Conservation (phyloP, 2,888 invertebrate genomes). For the Bibio marci region DNA sequence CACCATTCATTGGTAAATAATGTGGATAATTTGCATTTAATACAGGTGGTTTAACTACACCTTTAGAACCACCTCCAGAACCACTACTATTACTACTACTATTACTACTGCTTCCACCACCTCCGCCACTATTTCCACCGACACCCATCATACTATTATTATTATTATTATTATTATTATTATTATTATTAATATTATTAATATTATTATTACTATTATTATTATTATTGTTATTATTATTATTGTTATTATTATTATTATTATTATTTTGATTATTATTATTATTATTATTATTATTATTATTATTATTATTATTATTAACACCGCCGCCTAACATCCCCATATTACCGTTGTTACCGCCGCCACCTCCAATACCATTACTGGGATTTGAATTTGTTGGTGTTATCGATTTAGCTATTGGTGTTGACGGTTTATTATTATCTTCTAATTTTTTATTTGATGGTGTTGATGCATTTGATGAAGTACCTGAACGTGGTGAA, state of each 20-base stretch:
- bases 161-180: too few relatives aligned
- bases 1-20: constrained; percentile 33
- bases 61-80: constrained; percentile 11
- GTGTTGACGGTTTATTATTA: constrained; percentile 74
- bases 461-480: constrained; percentile 80
- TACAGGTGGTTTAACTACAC: constrained; percentile 13
- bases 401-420: constrained; percentile 78
- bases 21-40: constrained; percentile 38
- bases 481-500: constrained; percentile 53
- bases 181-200: too few relatives aligned
- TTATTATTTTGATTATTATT: too few relatives aligned
- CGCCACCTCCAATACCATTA: constrained; percentile 38
- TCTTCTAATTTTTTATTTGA: constrained; percentile 76
- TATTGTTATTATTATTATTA: too few relatives aligned
- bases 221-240: too few relatives aligned
- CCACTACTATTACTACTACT: constrained; percentile 15
- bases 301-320: too few relatives aligned
- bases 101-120: constrained; percentile 14
- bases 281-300: too few relatives aligned
- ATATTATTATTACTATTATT: too few relatives aligned
- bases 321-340: too few relatives aligned
- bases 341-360: too few relatives aligned
- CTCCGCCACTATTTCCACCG: constrained; percentile 7
- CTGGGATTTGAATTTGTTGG: constrained; percentile 45
- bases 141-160: too few relatives aligned